Percentiles rank a stretch among this genome's conserved stretches.
Conservation (phyloP, 2,888 invertebrate species). For the Eudiplozoon nipponicum region DNA sequence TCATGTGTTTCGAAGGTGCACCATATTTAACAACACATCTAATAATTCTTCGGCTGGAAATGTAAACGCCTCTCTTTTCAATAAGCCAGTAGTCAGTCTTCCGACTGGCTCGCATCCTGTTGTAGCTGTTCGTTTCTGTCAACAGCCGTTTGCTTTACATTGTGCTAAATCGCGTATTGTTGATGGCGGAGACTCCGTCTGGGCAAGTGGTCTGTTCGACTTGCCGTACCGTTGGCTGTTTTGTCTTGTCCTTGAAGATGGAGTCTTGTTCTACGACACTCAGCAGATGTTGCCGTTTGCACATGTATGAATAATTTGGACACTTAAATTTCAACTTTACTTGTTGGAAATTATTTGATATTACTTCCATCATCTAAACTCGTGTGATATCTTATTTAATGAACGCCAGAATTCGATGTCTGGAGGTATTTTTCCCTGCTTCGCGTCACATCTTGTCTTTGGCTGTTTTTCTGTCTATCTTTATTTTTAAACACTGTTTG, state of each 20-base stretch:
- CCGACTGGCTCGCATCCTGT: constrained; percentile 14
- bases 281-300: constrained; percentile 49
- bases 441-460: neutral
- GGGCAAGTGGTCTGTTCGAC: constrained; percentile 1
- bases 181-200: neutral
- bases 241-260: constrained; percentile 54
- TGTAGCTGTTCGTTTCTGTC: constrained; percentile 16
- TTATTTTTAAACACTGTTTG: too few relatives aligned
- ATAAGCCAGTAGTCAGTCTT: constrained; percentile 12
- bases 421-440: neutral
- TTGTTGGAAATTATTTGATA: too few relatives aligned
- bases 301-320: too few relatives aligned
- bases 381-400: too few relatives aligned
- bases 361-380: too few relatives aligned
- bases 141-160: constrained; percentile 5
- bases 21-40: too few relatives aligned
- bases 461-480: too few relatives aligned
- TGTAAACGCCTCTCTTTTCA: too few relatives aligned
- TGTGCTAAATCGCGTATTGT: neutral
- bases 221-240: constrained; percentile 32
- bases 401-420: too few relatives aligned
- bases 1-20: constrained; percentile 13
- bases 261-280: constrained; percentile 54
- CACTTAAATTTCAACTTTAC: too few relatives aligned
- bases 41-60: too few relatives aligned